These are phyloP conservation scores for Hirtodrosophila duncani DNA, from an alignment of 2,888 invertebrate genomes.

Conservation along the genomic window DNA sequence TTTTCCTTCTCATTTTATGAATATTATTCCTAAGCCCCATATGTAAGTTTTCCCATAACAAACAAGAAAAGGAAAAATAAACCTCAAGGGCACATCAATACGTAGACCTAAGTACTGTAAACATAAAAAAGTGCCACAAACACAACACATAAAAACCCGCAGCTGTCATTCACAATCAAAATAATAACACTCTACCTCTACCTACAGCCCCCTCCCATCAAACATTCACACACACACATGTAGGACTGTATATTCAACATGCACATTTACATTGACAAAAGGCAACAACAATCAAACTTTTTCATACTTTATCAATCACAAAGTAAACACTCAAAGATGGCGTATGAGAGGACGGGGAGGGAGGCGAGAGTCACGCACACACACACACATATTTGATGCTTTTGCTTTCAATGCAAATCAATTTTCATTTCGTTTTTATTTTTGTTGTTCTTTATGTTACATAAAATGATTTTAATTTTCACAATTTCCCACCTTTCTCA, in stretches of 20 bases:
- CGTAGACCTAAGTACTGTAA: conserved; percentile 30
- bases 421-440: conserved; percentile 47
- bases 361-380: conserved; percentile 12
- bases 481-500: conserved; percentile 5
- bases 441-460: conserved; percentile 31
- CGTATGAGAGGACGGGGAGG: background rate
- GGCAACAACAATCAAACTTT: conserved; percentile 50
- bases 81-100: conserved; percentile 29
- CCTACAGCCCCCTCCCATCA: too few relatives aligned
- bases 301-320: conserved; percentile 65
- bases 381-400: conserved; percentile 53
- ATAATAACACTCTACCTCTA: conserved; percentile 32
- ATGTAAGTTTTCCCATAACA: conserved; percentile 31
- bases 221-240: conserved; percentile 30
- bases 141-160: conserved; percentile 17
- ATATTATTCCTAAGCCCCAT: conserved; percentile 14
- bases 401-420: conserved; percentile 57
- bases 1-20: conserved; percentile 8
- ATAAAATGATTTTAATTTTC: conserved; percentile 55
- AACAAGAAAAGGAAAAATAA: conserved; percentile 2
- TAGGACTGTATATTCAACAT: conserved; percentile 2
- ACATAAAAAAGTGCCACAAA: conserved; percentile 9
- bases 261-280: conserved; percentile 17
- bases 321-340: conserved; percentile 59
- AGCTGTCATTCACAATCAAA: conserved; percentile 51